Evolutionary conservation across 1,140 invertebrate species (phyloP), one percentile per base, ranked within the genome.

Genomic region (Tachypleus tridentatus): DNA sequence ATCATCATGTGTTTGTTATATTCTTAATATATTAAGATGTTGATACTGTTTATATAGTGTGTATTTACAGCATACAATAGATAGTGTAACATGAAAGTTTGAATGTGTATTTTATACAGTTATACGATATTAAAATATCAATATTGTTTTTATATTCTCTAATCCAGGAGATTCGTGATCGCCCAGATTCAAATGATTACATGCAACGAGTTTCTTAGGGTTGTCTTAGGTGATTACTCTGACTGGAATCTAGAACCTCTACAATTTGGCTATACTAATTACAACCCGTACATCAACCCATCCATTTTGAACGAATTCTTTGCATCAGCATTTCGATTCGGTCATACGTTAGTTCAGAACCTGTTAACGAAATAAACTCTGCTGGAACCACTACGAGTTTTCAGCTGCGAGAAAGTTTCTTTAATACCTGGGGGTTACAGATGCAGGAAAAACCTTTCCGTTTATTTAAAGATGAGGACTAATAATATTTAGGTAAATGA

Each of bases 341-440:
- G 96, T 0, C 95, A 98, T 77, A 94, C 91, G 0, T 76, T 98
- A 9, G 80, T 98, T n/a, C 81, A 93, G 65, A 93, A 93, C 1
- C 86, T 93, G 66, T 82, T 97, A 89, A 88, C 4, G 81, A 93
- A 47, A 81, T 97, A 73, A 89, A 90, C 74, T 80, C 83, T 9
- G 84, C 7, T n/a, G 53, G 53, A 7, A 8, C n/a, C n/a, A n/a
- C 53, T 54, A 54, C 7, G 7, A 8, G 7, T 54, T 54, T 54
- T n/a, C 7, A 54, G 7, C n/a, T 54, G n/a, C 7, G n/a, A n/a
- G 53, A 54, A 54, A 7, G 53, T 54, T 54, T 54, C 53, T 54
- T 54, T 54, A n/a, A 54, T n/a, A n/a, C n/a, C n/a, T n/a, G n/a
- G n/a, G n/a, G n/a, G n/a, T n/a, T n/a, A n/a, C n/a, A n/a, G n/a